A percentile compares a stretch with the other conserved stretches of the same genome.
Conservation (phyloP, 2,113 vertebrate genomes). For the Dascyllus trimaculatus region DNA sequence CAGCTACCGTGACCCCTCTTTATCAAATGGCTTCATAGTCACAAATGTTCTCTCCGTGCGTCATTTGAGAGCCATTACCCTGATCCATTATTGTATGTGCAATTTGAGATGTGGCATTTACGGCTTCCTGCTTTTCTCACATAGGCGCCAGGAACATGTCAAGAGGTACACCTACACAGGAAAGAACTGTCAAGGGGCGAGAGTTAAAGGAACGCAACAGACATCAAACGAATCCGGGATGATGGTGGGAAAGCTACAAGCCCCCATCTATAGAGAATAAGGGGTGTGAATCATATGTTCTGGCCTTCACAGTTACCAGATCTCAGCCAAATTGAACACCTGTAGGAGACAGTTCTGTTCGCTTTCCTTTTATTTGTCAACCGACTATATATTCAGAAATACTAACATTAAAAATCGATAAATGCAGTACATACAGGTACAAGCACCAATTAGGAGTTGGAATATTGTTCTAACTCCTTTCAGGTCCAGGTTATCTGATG, state of each 20-base stretch:
- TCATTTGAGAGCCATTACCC: conserved; percentile 69
- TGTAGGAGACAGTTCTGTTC: no score
- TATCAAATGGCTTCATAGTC: conserved; percentile 70
- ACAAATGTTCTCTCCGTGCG: conserved; percentile 66
- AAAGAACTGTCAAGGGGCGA: not conserved
- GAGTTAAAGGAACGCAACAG: not conserved
- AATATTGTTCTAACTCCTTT: no score
- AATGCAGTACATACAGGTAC: no score
- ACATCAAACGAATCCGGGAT: not conserved
- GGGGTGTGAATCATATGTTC: no score
- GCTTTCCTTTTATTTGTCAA: no score
- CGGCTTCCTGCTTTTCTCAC: conserved; percentile 25
- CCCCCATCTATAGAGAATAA: no score
- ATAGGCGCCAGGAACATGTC: not conserved
- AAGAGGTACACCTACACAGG: conserved; percentile 21
- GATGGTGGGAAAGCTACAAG: not conserved
- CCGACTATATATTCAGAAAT: no score
- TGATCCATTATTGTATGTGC: conserved; percentile 54
- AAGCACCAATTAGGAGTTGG: no score
- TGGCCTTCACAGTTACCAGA: no score
- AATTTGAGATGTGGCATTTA: conserved; percentile 65
- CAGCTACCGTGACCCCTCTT: conserved; percentile 68
- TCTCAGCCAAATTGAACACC: no score
- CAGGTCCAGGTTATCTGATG: no score
- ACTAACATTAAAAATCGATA: no score